Base-by-base conservation (phyloP, 2,113 vertebrate genomes). In the Dipodomys ordii region DNA sequence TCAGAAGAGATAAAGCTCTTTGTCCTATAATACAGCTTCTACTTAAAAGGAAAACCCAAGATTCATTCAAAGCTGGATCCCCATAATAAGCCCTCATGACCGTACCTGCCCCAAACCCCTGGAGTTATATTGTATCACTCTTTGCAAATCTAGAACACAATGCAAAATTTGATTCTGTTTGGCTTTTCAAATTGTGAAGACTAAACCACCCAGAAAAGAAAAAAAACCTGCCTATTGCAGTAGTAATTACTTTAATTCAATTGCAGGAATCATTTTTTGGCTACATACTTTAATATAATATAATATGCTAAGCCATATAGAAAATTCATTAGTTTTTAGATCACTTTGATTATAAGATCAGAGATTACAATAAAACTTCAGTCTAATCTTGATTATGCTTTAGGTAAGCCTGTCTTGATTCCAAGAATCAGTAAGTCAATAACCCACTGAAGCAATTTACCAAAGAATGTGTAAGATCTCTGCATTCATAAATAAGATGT, bases 1-100 rank as follows among this genome's bases (percentile, higher is more conserved):
- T 95, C 96, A 95, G 90, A 95, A 93, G 83, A 95, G 96, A 96
- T 95, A 93, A 96, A 96, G 83, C 86, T 94, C 97, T 97, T 97
- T 97, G 97, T 97, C 95, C 95, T 91, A 46, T 84, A 92, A 95
- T 76, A 76, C 88, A 96, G 72, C 68, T 67, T 95, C 94, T 85
- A 91, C 95, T 96, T 95, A 93, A 97, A 97, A 95, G 96, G 96
- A 90, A 97, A 96, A 49, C 60, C 93, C 77, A 92, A 84, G 80
- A 60, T 62, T 91, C 94, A 82, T 93, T 96, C 95, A 96, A 94
- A 94, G 64, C 88, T 57, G 73, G 22, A 90, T 74, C 39, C 20
- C 80, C 73, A 57, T 90, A 94, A 97, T 91, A 93, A 94, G 80
- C 88, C 92, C 64, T 93, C 83, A 23, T 92, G 92, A 86, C 76